Conservation (phyloP, 2,113 vertebrate genomes). For the Willisornis vidua region DNA sequence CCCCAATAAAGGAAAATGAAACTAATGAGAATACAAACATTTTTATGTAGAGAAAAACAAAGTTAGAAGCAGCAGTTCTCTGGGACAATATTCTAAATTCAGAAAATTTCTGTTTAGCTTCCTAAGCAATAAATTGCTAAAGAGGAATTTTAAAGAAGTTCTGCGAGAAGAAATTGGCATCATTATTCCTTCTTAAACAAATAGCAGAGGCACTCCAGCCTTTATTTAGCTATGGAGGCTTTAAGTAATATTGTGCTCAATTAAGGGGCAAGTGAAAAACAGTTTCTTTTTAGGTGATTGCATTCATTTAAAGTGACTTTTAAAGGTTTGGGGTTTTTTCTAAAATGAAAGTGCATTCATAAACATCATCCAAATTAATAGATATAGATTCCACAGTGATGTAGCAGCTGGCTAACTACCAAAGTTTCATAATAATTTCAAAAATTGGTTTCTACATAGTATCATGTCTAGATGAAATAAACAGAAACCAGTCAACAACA, state of each 20-base stretch:
- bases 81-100: background rate
- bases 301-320: background rate
- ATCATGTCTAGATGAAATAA: background rate
- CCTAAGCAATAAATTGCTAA: background rate
- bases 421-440: background rate
- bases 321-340: background rate
- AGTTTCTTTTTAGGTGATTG: background rate
- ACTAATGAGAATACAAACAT: background rate
- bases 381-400: background rate
- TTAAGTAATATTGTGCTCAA: background rate
- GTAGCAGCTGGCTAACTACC: background rate
- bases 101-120: background rate
- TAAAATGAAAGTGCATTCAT: background rate
- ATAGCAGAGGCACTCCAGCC: background rate
- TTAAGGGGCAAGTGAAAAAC: background rate
- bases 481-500: background rate
- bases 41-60: background rate
- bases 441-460: background rate
- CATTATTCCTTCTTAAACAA: slow-evolving; percentile 20
- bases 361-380: background rate
- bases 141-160: background rate
- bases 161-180: background rate
- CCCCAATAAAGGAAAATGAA: background rate
- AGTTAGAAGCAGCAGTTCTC: background rate
- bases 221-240: background rate